Conservation (phyloP, 2,113 vertebrate genomes). For the Laterallus jamaicensis region DNA sequence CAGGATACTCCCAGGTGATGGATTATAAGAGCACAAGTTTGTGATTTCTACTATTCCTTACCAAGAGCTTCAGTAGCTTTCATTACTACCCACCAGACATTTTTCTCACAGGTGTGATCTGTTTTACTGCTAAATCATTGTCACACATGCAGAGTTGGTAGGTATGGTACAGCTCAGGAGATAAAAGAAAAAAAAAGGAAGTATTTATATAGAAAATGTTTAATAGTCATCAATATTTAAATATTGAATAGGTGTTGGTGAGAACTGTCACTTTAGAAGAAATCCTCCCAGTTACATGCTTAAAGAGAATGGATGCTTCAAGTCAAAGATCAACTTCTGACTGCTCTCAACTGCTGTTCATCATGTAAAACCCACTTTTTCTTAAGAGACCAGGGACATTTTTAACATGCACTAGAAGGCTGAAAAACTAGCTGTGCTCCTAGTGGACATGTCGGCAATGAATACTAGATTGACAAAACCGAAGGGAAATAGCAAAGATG, state of each 20-base stretch:
- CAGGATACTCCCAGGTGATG: neutral
- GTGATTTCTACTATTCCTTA: neutral
- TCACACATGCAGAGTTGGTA: neutral
- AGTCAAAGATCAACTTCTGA: constrained; percentile 5
- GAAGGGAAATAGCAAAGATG: constrained; percentile 39
- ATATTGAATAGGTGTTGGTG: neutral
- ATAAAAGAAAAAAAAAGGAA: neutral
- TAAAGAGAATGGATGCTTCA: neutral
- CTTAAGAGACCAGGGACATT: neutral
- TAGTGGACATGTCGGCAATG: constrained; percentile 39
- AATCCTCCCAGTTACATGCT: neutral
- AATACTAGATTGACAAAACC: constrained; percentile 55
- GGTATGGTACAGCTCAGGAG: neutral
- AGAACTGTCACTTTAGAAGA: neutral
- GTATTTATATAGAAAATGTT: neutral
- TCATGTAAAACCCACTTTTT: neutral
- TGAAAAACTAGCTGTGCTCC: neutral
- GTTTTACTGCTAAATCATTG: neutral
- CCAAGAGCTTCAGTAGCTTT: neutral
- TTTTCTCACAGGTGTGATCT: neutral
- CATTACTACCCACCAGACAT: neutral
- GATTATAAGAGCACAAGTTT: neutral
- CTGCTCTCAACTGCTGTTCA: neutral
- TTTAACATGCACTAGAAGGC: neutral
- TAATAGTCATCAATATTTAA: neutral